Evolutionary conservation across 2,797 vertebrate species (phyloP).

Genomic region (Euphonia xanthogaster): DNA sequence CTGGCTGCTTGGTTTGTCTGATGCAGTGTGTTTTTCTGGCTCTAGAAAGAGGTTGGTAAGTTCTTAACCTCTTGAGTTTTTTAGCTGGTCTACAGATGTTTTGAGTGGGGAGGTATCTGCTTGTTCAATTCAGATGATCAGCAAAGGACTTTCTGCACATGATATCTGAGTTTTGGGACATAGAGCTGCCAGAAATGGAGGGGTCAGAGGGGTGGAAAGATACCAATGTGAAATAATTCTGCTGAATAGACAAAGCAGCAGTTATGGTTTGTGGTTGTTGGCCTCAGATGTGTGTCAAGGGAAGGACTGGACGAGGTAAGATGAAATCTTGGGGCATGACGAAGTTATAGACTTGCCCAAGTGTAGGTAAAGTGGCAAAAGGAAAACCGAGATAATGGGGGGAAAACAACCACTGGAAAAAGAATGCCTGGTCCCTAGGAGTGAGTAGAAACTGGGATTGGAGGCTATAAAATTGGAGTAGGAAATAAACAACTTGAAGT

Average conservation of each 20-base stretch:
- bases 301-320: neutral
- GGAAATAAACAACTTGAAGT: neutral
- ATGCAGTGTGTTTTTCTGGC: neutral
- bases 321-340: neutral
- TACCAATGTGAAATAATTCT: neutral
- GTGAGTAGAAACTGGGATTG: neutral
- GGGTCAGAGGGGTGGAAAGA: neutral
- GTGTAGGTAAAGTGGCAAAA: neutral
- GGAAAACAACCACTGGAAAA: too few relatives aligned
- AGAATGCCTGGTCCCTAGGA: neutral
- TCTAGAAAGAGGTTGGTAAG: neutral
- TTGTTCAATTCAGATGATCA: neutral
- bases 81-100: neutral
- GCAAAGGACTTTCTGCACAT: rapidly evolving
- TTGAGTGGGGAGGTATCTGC: neutral
- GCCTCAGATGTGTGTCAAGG: rapidly evolving
- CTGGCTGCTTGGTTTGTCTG: neutral
- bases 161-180: rapidly evolving
- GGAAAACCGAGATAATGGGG: neutral
- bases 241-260: rapidly evolving
- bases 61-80: neutral
- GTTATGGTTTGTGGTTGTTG: neutral
- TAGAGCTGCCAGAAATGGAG: rapidly evolving
- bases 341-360: neutral
- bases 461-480: too few relatives aligned